Evolutionary conservation across 1,140 invertebrate species (phyloP).

Genomic region (Myzus persicae): DNA sequence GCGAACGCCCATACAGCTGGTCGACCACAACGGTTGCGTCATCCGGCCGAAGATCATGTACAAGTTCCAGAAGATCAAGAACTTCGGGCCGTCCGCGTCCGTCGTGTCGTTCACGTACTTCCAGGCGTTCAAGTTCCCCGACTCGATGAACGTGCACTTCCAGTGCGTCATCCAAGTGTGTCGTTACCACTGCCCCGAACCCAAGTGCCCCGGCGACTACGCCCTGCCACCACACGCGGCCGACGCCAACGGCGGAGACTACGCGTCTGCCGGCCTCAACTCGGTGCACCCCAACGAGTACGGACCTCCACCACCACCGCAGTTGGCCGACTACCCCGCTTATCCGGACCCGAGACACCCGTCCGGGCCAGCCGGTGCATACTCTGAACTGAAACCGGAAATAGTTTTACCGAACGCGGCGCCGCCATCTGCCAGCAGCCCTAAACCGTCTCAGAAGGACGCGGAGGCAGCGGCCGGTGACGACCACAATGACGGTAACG

Average conservation of each 20-base stretch:
- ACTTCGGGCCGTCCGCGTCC: conserved; percentile 91
- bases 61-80: conserved; percentile 94
- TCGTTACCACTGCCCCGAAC: conserved; percentile 90
- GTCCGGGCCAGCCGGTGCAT: conserved; percentile 79
- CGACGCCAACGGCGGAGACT: conserved; percentile 71
- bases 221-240: conserved; percentile 72
- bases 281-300: conserved; percentile 73
- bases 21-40: conserved; percentile 91
- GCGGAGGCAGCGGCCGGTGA: conserved; percentile 63
- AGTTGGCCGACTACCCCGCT: conserved; percentile 63
- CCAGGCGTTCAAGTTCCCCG: conserved; percentile 93
- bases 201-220: conserved; percentile 81
- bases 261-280: conserved; percentile 67
- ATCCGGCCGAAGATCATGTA: conserved; percentile 91
- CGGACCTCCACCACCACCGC: conserved; percentile 64
- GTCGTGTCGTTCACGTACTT: conserved; percentile 95
- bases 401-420: conserved; percentile 77
- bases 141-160: conserved; percentile 97
- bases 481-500: neutral
- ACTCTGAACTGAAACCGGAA: conserved; percentile 81
- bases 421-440: conserved; percentile 68
- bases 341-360: conserved; percentile 79
- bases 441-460: conserved; percentile 53
- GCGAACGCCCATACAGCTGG: conserved; percentile 88
- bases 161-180: conserved; percentile 96